Evolutionary conservation across 2,797 vertebrate genomes (phyloP).

Genomic region (Lacerta bilineata): DNA sequence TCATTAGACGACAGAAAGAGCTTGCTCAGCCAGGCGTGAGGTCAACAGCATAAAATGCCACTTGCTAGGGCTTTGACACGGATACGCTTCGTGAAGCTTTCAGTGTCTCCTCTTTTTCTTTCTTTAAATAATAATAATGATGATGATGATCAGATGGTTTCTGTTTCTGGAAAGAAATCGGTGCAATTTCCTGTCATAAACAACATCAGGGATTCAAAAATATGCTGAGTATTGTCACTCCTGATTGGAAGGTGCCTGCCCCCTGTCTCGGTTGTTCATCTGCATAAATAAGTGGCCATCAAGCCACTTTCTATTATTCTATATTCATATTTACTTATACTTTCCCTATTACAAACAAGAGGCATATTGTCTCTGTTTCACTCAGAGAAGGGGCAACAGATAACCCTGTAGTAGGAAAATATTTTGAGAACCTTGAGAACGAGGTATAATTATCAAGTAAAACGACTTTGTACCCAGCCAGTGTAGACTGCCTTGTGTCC

Average conservation of each 20-base stretch:
- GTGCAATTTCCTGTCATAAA: constrained; percentile 46
- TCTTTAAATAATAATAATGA: background rate
- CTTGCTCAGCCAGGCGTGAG: constrained; percentile 47
- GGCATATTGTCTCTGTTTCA: too few relatives aligned
- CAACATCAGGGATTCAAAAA: constrained; percentile 49
- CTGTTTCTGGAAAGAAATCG: constrained; percentile 38
- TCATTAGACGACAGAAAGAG: constrained; percentile 56
- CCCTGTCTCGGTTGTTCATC: constrained; percentile 31
- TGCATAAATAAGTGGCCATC: constrained; percentile 35
- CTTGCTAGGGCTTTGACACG: constrained; percentile 61
- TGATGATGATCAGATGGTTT: constrained; percentile 32
- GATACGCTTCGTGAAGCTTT: constrained; percentile 44
- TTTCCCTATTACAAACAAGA: background rate
- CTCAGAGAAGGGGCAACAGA: background rate
- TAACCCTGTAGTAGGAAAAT: background rate
- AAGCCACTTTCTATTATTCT: background rate
- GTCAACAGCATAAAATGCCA: constrained; percentile 56
- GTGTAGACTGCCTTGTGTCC: background rate
- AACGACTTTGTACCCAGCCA: too few relatives aligned
- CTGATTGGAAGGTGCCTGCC: background rate
- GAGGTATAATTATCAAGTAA: background rate
- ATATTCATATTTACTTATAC: background rate
- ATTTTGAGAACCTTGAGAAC: background rate
- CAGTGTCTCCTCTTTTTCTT: constrained; percentile 28
- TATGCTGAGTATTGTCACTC: constrained; percentile 23